Percentiles rank a stretch among this genome's conserved stretches.
Conservation (phyloP, 2,888 invertebrate genomes). For the Heliothis peltigera region DNA sequence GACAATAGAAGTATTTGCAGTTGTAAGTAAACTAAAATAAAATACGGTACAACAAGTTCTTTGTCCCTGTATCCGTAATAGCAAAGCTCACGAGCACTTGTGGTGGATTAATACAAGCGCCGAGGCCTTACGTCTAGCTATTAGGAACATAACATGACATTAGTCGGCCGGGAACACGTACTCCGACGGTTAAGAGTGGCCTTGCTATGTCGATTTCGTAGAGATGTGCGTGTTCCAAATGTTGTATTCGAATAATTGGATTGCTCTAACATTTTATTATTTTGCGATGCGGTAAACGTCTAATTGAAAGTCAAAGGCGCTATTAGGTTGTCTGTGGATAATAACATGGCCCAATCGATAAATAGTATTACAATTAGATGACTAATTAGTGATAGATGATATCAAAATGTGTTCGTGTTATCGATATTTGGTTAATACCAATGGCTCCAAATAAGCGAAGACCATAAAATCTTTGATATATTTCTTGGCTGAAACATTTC, state of each 20-base stretch:
- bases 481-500: constrained; percentile 8
- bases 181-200: constrained; percentile 3
- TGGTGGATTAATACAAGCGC: constrained; percentile 48
- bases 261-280: not conserved
- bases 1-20: not conserved
- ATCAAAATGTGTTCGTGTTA: no score
- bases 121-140: constrained; percentile 36
- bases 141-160: constrained; percentile 49
- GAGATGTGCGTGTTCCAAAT: not conserved
- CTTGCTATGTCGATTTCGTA: constrained; percentile 6
- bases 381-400: not conserved
- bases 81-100: constrained; percentile 46
- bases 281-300: not conserved
- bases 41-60: constrained; percentile 24
- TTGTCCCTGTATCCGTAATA: constrained; percentile 35
- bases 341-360: not conserved
- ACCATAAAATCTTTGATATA: not conserved
- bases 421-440: not conserved
- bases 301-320: not conserved
- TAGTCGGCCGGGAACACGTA: constrained; percentile 17
- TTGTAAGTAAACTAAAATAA: not conserved
- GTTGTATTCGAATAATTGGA: not conserved
- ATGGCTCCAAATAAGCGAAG: constrained; percentile 9
- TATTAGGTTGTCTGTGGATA: not conserved
- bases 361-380: not conserved